Percentiles rank a stretch among this genome's conserved stretches.
Conservation (phyloP, 1,140 invertebrate species). For the Sitodiplosis mosellana region DNA sequence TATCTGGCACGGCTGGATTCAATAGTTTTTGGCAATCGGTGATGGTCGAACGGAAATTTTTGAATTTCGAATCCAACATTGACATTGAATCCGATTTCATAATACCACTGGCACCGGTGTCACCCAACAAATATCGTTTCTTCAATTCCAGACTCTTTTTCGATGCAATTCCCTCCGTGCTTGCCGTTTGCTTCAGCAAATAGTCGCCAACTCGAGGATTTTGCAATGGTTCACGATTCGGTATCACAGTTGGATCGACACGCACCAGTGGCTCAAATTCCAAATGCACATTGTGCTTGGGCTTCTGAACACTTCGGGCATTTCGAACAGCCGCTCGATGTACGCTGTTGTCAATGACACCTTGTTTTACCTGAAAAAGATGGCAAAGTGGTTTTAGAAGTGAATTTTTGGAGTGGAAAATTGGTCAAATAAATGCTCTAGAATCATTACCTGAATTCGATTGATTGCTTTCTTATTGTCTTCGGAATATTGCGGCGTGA, state of each 20-base stretch:
- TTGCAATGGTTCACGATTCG: conserved; percentile 17
- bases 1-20: conserved; percentile 50
- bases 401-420: neutral
- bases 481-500: conserved; percentile 22
- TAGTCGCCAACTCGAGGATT: conserved; percentile 48
- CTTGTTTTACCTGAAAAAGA: conserved; percentile 2
- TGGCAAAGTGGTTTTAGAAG: neutral
- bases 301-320: neutral
- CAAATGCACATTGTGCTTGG: conserved; percentile 14
- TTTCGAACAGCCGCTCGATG: neutral
- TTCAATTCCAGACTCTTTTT: conserved; percentile 71
- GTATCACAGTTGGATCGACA: conserved; percentile 21
- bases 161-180: conserved; percentile 67
- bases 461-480: too few species aligned
- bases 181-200: conserved; percentile 58
- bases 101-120: conserved; percentile 37
- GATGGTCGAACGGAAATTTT: conserved; percentile 65
- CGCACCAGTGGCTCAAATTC: conserved; percentile 30
- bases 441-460: neutral
- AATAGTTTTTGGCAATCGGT: conserved; percentile 75
- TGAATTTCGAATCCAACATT: conserved; percentile 62
- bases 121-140: conserved; percentile 57
- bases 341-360: neutral
- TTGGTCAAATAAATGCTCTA: neutral
- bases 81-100: conserved; percentile 71